Evolutionary conservation across 2,797 vertebrate species (phyloP), one percentile per base, ranked within the genome.

Genomic region (Gorsachius magnificus): DNA sequence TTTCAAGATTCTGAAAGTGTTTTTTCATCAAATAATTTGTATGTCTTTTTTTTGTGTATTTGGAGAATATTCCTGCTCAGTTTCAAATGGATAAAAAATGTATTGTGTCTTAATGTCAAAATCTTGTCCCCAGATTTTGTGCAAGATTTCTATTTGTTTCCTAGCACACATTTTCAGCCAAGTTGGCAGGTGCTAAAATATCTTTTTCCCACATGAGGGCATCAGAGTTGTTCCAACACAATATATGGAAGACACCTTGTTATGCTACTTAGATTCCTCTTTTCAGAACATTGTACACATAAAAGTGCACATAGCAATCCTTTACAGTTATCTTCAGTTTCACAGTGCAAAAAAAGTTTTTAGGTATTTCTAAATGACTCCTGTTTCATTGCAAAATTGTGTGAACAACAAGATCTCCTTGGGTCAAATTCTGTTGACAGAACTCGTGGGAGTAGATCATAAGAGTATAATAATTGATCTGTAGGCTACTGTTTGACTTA

Each of bases 141-240:
- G 7, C 15, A 70, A 31, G 7, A 20, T 81, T 68, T 36, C 2
- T 43, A 22, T 77, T 70, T 93, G 7, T 78, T 65, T 87, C 25
- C 29, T 57, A 71, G 21, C 9, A 69, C 2, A 16, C 38, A 56
- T 69, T 78, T 89, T 75, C 14, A 76, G 24, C 35, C 35, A 57
- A n/a, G 25, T 35, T 86, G 28, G 17, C 43, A 77, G 35, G 25
- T 97, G 96, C 87, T 95, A 90, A 96, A 96, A 66, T 90, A 54
- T 77, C 51, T 85, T 96, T 90, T 96, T 96, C 96, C 98, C 98
- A 98, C 97, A 97, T 91, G 98, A 98, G 97, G 97, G 98, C 98
- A 96, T 98, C 97, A 97, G 98, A 66, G 96, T 93, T 95, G 21
- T 97, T 97, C 85, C 85, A 92, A 97, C 51, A 66, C 31, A n/a